Conservation (phyloP, 2,888 invertebrate genomes). For the Napeogenes sylphis region DNA sequence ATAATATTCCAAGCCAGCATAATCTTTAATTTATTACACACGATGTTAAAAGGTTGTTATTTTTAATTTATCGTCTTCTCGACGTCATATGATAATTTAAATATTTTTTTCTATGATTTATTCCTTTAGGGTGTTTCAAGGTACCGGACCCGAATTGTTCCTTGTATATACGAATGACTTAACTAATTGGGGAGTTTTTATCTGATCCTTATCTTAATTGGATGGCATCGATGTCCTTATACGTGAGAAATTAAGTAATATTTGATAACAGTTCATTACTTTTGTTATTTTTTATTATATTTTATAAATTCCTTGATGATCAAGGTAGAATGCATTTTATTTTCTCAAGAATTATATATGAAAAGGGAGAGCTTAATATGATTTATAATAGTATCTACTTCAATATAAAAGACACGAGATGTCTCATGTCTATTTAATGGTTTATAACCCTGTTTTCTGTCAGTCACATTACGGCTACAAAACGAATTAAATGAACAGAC, state of each 20-base stretch:
- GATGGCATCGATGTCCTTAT: conserved; percentile 28
- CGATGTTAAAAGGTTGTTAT: not conserved
- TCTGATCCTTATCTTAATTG: conserved; percentile 38
- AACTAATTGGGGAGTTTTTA: conserved; percentile 33
- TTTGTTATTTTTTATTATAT: not conserved
- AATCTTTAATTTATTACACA: not conserved
- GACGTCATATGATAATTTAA: conserved; percentile 13
- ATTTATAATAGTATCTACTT: too few relatives aligned
- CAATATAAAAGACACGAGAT: too few relatives aligned
- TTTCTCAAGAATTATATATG: not conserved
- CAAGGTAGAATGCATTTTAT: not conserved
- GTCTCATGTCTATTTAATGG: too few relatives aligned
- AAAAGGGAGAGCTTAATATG: too few relatives aligned
- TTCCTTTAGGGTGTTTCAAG: conserved; percentile 28
- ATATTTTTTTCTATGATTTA: conserved; percentile 26
- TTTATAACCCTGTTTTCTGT: too few relatives aligned
- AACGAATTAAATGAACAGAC: too few relatives aligned
- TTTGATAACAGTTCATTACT: not conserved
- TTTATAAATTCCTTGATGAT: not conserved
- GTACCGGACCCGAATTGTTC: conserved; percentile 14
- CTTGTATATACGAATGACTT: conserved; percentile 7
- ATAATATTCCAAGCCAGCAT: too few relatives aligned
- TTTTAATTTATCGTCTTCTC: conserved; percentile 1
- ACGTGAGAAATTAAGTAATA: not conserved
- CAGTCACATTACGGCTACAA: too few relatives aligned